Evolutionary conservation across 1,140 invertebrate genomes (phyloP), one percentile per base, ranked within the genome.

Genomic region (Antheraea mylitta): DNA sequence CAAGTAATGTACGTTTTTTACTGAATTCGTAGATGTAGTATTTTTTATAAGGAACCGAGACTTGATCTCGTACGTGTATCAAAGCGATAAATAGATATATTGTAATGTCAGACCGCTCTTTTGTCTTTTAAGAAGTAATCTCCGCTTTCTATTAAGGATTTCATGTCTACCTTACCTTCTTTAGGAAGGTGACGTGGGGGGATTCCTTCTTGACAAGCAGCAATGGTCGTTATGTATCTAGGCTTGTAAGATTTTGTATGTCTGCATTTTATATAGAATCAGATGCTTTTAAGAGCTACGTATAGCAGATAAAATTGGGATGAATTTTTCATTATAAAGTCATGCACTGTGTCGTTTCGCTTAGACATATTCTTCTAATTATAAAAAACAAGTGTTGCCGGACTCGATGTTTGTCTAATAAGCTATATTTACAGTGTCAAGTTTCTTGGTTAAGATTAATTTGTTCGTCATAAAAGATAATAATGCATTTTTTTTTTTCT

Each of bases 1-100:
- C 83, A 85, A 30, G 73, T 90, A 86, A 87, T 88, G 76, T 90
- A 90, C 82, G 81, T 89, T 90, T 92, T 90, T 89, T 90, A 90
- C 84, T 88, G 88, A 74, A 88, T 87, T 82, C 73, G 80, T 91
- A 91, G 89, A 74, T 89, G 80, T 91, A 91, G 89, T 89, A 86
- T 90, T 89, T n/a, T 91, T 90, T 91, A 71, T 91, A 91, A 91
- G 85, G 82, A 79, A 83, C 71, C 79, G 85, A 85, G 83, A 75
- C 75, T 68, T 62, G 78, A 73, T 77, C 86, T 91, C 85, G 82
- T 77, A 81, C 85, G 87, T 89, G 89, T 91, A 89, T 90, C 87
- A 89, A 80, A 89, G 89, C 89, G 88, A 91, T 90, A 91, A 53
- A 91, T 90, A 91, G 84, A 61, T 89, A 88, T 53, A 53, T 83